A percentile compares a stretch with the other conserved stretches of the same genome.
phyloP scores from a whole-genome alignment of 2,113 vertebrate species.

The Talpa occidentalis region DNA sequence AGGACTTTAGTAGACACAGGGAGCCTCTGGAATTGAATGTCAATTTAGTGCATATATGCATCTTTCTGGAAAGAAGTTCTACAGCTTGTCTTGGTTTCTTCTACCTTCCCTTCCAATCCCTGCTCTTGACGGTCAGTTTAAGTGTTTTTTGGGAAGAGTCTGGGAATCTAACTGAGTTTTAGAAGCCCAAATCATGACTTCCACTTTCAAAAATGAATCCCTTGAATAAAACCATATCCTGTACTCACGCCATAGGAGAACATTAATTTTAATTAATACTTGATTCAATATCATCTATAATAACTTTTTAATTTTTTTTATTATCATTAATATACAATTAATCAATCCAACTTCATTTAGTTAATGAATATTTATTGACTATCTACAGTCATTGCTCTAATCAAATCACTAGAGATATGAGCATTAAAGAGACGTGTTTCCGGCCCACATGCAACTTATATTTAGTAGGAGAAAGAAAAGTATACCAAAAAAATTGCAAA shows the following conservation, averaged over 20 bases:
- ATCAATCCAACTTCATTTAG: not conserved
- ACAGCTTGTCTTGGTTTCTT: not conserved
- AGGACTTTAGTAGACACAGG: not conserved
- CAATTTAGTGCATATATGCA: not conserved
- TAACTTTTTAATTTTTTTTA: not conserved
- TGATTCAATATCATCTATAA: not conserved
- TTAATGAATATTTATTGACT: not conserved
- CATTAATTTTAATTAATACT: not conserved
- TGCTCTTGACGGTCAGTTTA: not conserved
- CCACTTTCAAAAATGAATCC: not conserved
- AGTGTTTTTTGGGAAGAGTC: not conserved
- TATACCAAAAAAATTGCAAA: not conserved
- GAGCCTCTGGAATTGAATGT: slow-evolving; percentile 4
- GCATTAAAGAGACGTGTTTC: slow-evolving; percentile 23
- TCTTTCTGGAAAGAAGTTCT: not conserved
- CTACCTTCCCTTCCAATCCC: not conserved
- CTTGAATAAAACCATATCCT: not conserved
- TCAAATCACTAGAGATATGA: not conserved
- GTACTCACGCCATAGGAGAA: not conserved
- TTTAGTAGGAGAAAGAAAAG: not conserved
- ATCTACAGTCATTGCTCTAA: not conserved
- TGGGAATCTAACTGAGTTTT: slow-evolving; percentile 43
- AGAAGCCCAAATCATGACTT: not conserved
- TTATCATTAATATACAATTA: no score
- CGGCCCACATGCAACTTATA: not conserved